phyloP scores from a whole-genome alignment of 2,113 vertebrate genomes.

The Proteles cristata region DNA sequence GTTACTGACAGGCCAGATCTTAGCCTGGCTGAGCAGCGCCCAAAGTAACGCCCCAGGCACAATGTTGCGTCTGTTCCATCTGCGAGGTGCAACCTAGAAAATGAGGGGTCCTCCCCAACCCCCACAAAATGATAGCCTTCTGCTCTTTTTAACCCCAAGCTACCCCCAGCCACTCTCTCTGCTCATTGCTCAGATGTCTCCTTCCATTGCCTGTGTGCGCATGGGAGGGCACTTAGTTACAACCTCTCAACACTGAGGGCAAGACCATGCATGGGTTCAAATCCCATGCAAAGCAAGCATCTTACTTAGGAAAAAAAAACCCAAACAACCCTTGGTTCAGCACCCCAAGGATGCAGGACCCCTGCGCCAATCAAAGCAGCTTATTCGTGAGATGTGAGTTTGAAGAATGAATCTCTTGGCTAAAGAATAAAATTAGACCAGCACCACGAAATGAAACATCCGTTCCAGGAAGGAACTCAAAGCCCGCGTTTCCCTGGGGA shows the following conservation, averaged over 20 bases:
- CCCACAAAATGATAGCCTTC: background rate
- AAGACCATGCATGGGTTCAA: background rate
- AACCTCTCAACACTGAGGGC: background rate
- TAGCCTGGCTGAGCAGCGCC: background rate
- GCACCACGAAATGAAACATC: background rate
- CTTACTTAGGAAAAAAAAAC: background rate
- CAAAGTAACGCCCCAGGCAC: background rate
- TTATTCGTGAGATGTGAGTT: background rate
- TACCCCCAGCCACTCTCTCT: background rate
- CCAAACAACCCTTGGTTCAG: background rate
- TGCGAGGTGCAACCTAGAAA: background rate
- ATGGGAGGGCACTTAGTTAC: background rate
- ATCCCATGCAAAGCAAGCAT: background rate
- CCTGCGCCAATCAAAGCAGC: background rate
- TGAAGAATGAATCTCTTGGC: conserved; percentile 5
- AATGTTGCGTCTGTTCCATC: background rate
- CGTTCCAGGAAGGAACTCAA: background rate
- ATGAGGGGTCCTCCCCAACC: background rate
- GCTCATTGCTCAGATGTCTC: background rate
- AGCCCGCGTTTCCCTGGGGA: background rate
- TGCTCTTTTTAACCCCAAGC: background rate
- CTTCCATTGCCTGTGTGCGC: background rate
- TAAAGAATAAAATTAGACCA: background rate
- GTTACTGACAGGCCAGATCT: background rate
- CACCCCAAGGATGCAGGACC: background rate